A percentile compares a stretch with the other conserved stretches of the same genome.
These are phyloP conservation scores for Xenopus laevis DNA, from an alignment of 2,113 vertebrate genomes.

Conservation along the genomic window DNA sequence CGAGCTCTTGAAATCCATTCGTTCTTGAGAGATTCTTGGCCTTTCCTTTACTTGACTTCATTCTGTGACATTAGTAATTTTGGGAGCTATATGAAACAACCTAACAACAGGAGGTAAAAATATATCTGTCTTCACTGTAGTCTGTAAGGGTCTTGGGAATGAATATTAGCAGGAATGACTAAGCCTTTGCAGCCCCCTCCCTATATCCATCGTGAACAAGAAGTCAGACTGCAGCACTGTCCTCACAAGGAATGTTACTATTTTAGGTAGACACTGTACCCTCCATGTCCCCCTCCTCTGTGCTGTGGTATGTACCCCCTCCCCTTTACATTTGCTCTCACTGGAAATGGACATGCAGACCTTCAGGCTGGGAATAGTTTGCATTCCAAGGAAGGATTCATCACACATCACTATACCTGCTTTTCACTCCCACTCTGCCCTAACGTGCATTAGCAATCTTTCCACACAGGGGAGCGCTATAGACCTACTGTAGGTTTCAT, in stretches of 20 bases:
- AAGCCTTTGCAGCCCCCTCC: too few species aligned
- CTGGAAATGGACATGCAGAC: slow-evolving; percentile 18
- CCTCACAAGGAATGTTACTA: slow-evolving; percentile 48
- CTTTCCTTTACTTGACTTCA: too few species aligned
- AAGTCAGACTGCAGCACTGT: background rate
- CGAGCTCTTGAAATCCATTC: too few species aligned
- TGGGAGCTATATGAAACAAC: too few species aligned
- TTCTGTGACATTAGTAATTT: too few species aligned
- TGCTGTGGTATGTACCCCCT: accelerated
- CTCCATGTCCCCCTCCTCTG: accelerated
- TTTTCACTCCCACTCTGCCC: background rate
- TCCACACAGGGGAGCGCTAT: slow-evolving; percentile 9
- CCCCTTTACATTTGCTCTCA: background rate
- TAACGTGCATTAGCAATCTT: background rate
- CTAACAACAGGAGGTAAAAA: too few species aligned
- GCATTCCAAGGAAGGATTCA: slow-evolving; percentile 17
- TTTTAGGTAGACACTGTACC: slow-evolving; percentile 39
- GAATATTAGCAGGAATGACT: too few species aligned
- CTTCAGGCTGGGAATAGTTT: slow-evolving; percentile 30
- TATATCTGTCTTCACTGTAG: too few species aligned
- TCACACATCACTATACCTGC: background rate
- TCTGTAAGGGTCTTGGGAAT: too few species aligned
- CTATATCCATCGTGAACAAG: too few species aligned
- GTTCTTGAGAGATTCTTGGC: too few species aligned
- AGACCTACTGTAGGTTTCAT: too few species aligned